Evolutionary conservation across 2,113 vertebrate genomes (phyloP), one percentile per base, ranked within the genome.

Genomic region (Daphoenositta chrysoptera): DNA sequence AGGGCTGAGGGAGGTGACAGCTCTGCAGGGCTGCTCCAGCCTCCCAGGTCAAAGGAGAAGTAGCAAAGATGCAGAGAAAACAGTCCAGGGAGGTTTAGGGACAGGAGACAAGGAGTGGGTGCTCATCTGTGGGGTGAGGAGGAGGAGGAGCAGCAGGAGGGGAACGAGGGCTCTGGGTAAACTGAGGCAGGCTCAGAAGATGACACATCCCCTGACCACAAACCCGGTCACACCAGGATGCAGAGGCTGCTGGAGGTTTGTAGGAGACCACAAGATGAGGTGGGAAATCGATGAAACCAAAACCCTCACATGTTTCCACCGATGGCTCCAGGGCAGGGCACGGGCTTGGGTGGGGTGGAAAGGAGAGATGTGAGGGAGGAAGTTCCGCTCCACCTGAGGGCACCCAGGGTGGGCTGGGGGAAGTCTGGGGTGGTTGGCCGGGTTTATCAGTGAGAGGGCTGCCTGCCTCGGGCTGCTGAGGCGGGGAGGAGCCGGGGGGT

Each of bases 191-290:
- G 58, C 42, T 75, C 7, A 3, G 20, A 39, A 61, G 44, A 2
- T 13, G 16, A 37, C 51, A 39, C 6, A 3, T 40, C n/a, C 45
- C 3, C 66, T 76, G 37, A 71, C 53, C 76, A 85, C 65, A 66
- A 39, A 56, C 1, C 18, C 27, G 48, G 39, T 26, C 1, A 0
- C 0, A 0, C 4, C 51, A 70, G 70, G 64, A 33, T 54, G 70
- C 39, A 48, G 65, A 16, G 42, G 33, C 33, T 57, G 47, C 57
- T 76, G 11, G 12, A n/a, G 22, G 3, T 47, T 68, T 37, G 20
- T 22, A 12, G 1, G 0, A 68, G 68, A 48, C 5, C 51, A 50
- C 48, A 83, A 56, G 84, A 28, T 2, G 37, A 68, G 6, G 70
- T 11, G 58, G 27, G 10, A 76, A 64, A 50, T 51, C 21, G 60